Conservation (phyloP, 2,113 vertebrate species). For the Eubucco bourcierii region DNA sequence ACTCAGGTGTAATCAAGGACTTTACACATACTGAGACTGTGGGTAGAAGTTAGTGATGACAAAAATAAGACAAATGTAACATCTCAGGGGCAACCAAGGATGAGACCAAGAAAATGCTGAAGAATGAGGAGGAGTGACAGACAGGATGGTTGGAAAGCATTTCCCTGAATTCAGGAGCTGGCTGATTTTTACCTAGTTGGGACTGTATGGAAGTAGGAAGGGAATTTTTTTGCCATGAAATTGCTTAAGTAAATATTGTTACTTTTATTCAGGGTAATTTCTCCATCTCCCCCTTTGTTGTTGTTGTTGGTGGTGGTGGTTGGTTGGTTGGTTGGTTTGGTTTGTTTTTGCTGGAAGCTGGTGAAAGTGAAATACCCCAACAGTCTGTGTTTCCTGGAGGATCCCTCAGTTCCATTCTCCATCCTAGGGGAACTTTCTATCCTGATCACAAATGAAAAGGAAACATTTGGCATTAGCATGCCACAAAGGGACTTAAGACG, state of each 20-base stretch:
- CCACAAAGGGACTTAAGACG: neutral
- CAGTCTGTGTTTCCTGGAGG: neutral
- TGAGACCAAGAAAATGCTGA: neutral
- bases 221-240: neutral
- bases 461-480: neutral
- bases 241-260: neutral
- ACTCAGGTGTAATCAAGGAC: neutral
- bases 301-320: no score
- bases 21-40: neutral
- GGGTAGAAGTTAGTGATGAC: neutral
- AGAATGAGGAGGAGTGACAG: constrained; percentile 24
- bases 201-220: neutral
- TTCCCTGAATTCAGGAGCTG: neutral
- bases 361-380: neutral
- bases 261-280: neutral
- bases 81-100: neutral
- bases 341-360: neutral
- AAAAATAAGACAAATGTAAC: neutral
- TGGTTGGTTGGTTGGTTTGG: no score
- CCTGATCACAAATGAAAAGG: neutral
- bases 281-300: no score
- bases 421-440: neutral
- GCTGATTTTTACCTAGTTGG: neutral
- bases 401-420: neutral
- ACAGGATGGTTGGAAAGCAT: neutral